Base-by-base conservation (phyloP, 2,113 vertebrate species). In the Pseudopodoces humilis region DNA sequence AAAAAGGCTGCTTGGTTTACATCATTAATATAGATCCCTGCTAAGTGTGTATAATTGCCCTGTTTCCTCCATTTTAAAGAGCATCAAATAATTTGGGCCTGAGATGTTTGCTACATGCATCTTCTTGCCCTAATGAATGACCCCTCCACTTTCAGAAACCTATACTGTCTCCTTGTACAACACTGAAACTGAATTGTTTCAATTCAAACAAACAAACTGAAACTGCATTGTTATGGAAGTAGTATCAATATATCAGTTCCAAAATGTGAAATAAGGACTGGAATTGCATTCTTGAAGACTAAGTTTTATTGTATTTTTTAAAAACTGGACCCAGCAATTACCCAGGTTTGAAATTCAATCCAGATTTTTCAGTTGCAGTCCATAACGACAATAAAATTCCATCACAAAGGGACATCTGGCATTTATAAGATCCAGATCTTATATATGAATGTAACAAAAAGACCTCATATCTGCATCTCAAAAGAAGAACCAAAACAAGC, bases 31-130 rank as follows among this genome's bases (percentile, higher is more conserved):
- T 3, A 78, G 27, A 62, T 47, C 16, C 37, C 17, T n/a, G 17
- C 28, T 53, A 44, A 33, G 19, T 16, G 24, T 31, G 11, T 52
- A 15, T 24, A 67, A 55, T 15, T 41, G 16, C 4, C 52, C 31
- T 2, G 3, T 43, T 28, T 62, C 56, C 44, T 68, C 35, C 4
- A n/a, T 69, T 80, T 68, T 37, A 50, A 58, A 78, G 20, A 50
- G 4, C 7, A 47, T 5, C 1, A 53, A 58, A 55, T 23, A 55
- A 25, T 2, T 3, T 6, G 5, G 5, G 6, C 8, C 3, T 2
- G 4, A 56, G 10, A 41, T 44, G 20, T 53, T 46, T 25, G 52
- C 43, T 67, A 22, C 7, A 15, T 15, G 5, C 2, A 3, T 24
- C 8, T 44, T 56, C 68, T 70, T 33, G 1, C 24, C 49, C 11